Conservation (phyloP, 2,113 vertebrate species). For the Alectura lathami region DNA sequence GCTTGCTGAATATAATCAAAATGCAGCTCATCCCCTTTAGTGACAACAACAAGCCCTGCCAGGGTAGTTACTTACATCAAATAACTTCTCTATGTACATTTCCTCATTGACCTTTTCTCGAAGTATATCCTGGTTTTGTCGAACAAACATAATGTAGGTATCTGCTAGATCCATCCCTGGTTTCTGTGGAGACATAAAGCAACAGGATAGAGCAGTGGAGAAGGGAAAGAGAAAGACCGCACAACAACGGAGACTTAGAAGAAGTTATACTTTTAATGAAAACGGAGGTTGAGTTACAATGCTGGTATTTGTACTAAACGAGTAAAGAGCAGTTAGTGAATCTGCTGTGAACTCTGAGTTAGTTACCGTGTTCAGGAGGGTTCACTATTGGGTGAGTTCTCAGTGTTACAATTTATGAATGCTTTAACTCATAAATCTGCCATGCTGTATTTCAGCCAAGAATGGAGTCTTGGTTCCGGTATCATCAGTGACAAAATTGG, state of each 20-base stretch:
- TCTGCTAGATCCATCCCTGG: constrained; percentile 95
- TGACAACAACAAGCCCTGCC: not conserved
- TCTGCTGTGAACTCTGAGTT: not conserved
- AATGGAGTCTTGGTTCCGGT: not conserved
- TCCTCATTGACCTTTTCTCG: constrained; percentile 92
- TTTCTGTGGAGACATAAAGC: constrained; percentile 80
- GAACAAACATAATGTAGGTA: constrained; percentile 94
- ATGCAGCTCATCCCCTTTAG: not conserved
- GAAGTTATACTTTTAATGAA: not conserved
- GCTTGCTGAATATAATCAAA: not conserved
- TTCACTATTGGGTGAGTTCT: not conserved
- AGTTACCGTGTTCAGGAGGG: not conserved
- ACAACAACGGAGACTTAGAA: not conserved
- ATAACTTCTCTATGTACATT: constrained; percentile 91
- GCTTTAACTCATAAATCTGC: not conserved
- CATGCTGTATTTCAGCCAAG: not conserved
- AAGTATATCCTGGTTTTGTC: constrained; percentile 97
- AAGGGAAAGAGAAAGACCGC: not conserved
- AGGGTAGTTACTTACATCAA: constrained; percentile 88
- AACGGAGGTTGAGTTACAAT: not conserved
- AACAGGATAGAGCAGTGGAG: not conserved
- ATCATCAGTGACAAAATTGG: not conserved
- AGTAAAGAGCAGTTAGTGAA: not conserved
- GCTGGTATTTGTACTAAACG: not conserved
- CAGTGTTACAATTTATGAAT: not conserved